Base-by-base conservation (phyloP, 1,140 invertebrate species). In the Rhyzopertha dominica region DNA sequence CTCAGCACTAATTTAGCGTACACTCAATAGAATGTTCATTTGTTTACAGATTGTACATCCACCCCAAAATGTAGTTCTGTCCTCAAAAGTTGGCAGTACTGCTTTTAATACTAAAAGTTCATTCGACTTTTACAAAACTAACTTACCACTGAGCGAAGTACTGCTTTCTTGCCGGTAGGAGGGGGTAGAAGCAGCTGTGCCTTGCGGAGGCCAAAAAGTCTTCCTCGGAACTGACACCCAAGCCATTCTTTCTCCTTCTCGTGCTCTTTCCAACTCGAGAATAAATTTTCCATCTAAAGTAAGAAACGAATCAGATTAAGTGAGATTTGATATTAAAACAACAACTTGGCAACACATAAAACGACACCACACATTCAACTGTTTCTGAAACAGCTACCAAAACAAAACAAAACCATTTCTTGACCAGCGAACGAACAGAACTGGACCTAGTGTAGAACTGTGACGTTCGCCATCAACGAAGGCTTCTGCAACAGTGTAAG, bases 141-240 rank as follows among this genome's bases (percentile, higher is more conserved):
- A 62, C 66, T 70, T 63, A 80, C 78, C 77, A 65, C 77, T 79
- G 51, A 80, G 72, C 28, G 77, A 80, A 25, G 76, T 76, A 29
- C 75, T 78, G 58, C 76, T 79, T 58, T 79, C 78, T 60, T 78
- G 77, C 43, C 75, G 66, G 57, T 71, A 74, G 4, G 74, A 68
- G 34, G 72, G 73, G n/a, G 74, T 79, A 45, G 78, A 77, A 52
- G 80, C 72, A 26, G 84, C 74, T 47, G 79, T 74, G 42, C 74
- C 74, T 52, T 80, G 76, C 19, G 80, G 84, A 46, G 86, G 84
- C 79, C 87, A 88, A 71, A 85, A 89, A 34, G 85, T 86, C 69
- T 89, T 90, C 54, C 85, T 81, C 38, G 85, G 84, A 47, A 90
- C 86, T 25, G 87, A 86, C 57, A 89, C 84, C 88, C 88, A 91